Percentiles rank a stretch among this genome's conserved stretches.
Evolutionary conservation across 2,113 vertebrate genomes (phyloP).

Genomic region (Bubo blakistoni): DNA sequence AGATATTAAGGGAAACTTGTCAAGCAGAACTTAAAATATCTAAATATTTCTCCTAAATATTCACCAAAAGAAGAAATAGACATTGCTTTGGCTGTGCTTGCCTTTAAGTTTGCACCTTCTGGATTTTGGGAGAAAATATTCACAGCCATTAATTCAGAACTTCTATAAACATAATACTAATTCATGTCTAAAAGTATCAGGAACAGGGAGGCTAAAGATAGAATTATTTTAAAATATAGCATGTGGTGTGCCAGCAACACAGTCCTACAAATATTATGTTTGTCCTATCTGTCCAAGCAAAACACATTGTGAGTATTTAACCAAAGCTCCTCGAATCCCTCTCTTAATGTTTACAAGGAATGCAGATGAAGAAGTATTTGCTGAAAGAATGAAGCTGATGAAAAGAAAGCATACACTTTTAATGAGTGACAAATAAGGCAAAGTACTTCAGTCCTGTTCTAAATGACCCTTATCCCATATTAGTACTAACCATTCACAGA

Average conservation of each 20-base stretch:
- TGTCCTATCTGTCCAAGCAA: slow-evolving; percentile 40
- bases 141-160: slow-evolving; percentile 23
- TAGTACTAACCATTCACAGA: neutral
- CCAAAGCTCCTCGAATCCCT: neutral
- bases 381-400: neutral
- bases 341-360: neutral
- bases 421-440: neutral
- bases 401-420: neutral
- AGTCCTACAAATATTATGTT: slow-evolving; percentile 15
- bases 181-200: neutral
- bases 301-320: slow-evolving; percentile 23
- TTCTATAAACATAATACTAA: slow-evolving; percentile 42
- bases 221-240: neutral
- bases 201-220: slow-evolving; percentile 17
- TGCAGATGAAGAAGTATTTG: neutral
- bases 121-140: slow-evolving; percentile 10
- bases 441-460: neutral
- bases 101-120: slow-evolving; percentile 32
- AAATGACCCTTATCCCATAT: neutral
- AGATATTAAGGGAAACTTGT: slow-evolving; percentile 29
- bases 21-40: slow-evolving; percentile 13
- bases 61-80: neutral
- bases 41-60: slow-evolving; percentile 48
- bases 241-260: slow-evolving; percentile 19
- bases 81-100: slow-evolving; percentile 28